phyloP scores from a whole-genome alignment of 1,140 invertebrate genomes.

The Zaprionus ornatus region DNA sequence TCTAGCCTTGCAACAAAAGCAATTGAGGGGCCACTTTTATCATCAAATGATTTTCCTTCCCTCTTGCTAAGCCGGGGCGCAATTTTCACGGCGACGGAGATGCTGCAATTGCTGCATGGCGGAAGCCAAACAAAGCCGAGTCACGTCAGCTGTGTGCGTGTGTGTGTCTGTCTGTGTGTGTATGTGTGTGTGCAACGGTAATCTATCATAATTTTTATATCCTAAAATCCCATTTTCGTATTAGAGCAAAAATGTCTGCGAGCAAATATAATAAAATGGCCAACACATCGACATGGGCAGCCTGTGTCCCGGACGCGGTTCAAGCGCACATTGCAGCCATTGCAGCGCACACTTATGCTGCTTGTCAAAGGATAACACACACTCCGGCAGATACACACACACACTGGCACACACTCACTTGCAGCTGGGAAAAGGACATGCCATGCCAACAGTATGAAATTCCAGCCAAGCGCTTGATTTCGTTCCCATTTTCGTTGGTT shows the following conservation, averaged over 20 bases:
- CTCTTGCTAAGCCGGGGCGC: slow-evolving; percentile 52
- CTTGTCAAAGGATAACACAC: slow-evolving; percentile 78
- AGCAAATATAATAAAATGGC: slow-evolving; percentile 82
- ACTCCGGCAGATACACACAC: slow-evolving; percentile 49
- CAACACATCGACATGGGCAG: slow-evolving; percentile 68
- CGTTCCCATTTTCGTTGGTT: slow-evolving; percentile 57
- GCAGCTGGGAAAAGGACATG: slow-evolving; percentile 27
- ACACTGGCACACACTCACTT: slow-evolving; percentile 14
- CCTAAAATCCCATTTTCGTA: slow-evolving; percentile 83
- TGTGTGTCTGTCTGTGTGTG: slow-evolving; percentile 6
- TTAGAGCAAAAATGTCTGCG: slow-evolving; percentile 82
- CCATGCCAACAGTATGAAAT: slow-evolving; percentile 73
- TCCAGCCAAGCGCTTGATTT: slow-evolving; percentile 75
- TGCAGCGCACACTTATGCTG: slow-evolving; percentile 61
- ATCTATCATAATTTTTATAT: slow-evolving; percentile 84
- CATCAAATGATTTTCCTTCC: slow-evolving; percentile 70
- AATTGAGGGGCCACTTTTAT: slow-evolving; percentile 75
- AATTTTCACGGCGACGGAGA: slow-evolving; percentile 60
- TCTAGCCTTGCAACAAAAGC: slow-evolving; percentile 42
- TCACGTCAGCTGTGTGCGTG: slow-evolving; percentile 31
- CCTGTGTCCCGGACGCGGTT: slow-evolving; percentile 17
- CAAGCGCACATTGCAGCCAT: slow-evolving; percentile 24
- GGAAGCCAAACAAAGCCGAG: slow-evolving; percentile 43
- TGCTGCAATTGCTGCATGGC: slow-evolving; percentile 33
- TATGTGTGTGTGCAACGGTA: slow-evolving; percentile 60